These are phyloP conservation scores for Drosophila insularis DNA, from an alignment of 1,140 invertebrate genomes.

Conservation along the genomic window DNA sequence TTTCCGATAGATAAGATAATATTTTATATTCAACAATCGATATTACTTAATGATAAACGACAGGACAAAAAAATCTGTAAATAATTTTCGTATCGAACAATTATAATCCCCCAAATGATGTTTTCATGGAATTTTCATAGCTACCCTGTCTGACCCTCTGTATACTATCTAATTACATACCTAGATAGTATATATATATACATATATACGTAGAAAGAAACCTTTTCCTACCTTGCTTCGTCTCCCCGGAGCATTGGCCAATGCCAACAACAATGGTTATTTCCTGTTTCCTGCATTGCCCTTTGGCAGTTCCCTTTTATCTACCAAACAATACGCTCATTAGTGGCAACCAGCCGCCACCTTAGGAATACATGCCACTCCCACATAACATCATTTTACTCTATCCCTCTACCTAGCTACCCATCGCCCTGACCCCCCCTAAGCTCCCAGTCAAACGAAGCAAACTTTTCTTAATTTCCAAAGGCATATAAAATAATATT, in stretches of 20 bases:
- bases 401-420: too few relatives aligned
- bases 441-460: constrained; percentile 1
- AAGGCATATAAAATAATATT: constrained; percentile 74
- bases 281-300: constrained; percentile 38
- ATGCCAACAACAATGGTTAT: constrained; percentile 50
- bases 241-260: too few relatives aligned
- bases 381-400: background rate
- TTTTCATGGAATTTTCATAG: background rate
- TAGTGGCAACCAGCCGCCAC: constrained; percentile 39
- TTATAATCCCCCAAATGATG: background rate
- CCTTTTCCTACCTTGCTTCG: constrained; percentile 37
- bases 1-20: background rate
- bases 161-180: constrained; percentile 1
- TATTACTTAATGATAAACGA: background rate
- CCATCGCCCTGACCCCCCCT: too few relatives aligned
- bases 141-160: background rate
- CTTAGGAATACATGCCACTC: constrained; percentile 4
- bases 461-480: constrained; percentile 73
- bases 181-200: background rate
- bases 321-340: constrained; percentile 74
- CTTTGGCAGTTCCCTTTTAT: constrained; percentile 40
- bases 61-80: background rate
- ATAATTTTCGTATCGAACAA: background rate
- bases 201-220: background rate
- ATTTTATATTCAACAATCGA: background rate